Base-by-base conservation (phyloP, 2,888 invertebrate species). In the Acrobasis repandana region DNA sequence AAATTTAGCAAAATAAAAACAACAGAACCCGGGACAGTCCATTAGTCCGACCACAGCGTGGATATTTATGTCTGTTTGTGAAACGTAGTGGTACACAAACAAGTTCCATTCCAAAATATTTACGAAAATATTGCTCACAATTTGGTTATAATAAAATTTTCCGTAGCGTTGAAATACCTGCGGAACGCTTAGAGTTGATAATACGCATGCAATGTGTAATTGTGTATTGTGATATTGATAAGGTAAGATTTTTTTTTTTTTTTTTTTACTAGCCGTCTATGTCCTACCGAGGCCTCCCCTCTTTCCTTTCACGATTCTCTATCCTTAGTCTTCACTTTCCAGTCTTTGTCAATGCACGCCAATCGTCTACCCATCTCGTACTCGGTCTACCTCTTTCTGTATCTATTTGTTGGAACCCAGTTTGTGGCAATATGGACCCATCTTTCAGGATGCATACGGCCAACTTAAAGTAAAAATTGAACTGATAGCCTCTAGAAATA, bases 101-200 rank as follows among this genome's bases (percentile, higher is more conserved):
- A 83, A 84, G 82, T 80, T 78, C 72, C 74, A 77, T 80, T 80
- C 83, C 80, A 86, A 88, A 91, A 91, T 90, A 89, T 91, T 91
- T 91, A 90, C 88, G 75, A 86, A 90, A 89, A 91, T 89, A 90
- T 87, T 84, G 88, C 82, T 85, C 81, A 87, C 85, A 85, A 86
- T 90, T 88, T 86, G 83, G 86, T 85, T 87, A 84, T 86, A 88
- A 90, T 86, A 88, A 88, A 90, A 89, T 85, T 86, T 86, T 83
- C 85, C 81, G 76, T 73, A 70, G 80, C 72, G 80, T 77, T 78
- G 79, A 74, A 77, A 77, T 75, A 67, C 63, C 58, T n/a, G 18
- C 58, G 71, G 75, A 64, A 52, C 69, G 3, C 65, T 72, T 63
- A 66, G 85, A 88, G 90, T 28, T 78, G 88, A 58, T 84, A 63